Evolutionary conservation across 2,888 invertebrate species (phyloP), one percentile per base, ranked within the genome.

Genomic region (Nycteola revayana): DNA sequence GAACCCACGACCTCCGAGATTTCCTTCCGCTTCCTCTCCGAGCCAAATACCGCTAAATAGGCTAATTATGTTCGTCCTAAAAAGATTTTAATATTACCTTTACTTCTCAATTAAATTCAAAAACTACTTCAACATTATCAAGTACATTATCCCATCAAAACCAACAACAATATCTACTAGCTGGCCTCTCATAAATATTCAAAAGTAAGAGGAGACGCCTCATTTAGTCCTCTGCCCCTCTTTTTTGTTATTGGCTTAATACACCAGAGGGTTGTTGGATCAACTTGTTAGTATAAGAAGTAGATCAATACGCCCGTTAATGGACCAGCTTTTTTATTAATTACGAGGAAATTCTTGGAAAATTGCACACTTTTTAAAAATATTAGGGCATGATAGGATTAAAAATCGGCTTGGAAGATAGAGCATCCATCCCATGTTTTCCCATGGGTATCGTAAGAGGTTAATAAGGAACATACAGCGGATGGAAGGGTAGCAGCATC

Each of bases 161-260:
- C n/a, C 48, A 46, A 59, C 41, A 46, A 40, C 57, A 60, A 62
- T 66, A 70, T 68, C 68, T 60, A 60, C 61, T 60, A 68, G 68
- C 74, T 74, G 57, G 69, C 63, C 66, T 50, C 79, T 86, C 83
- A 87, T 87, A 86, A 88, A 88, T 88, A 88, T 88, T 85, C 86
- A 88, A 57, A 58, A 75, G 86, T 75, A 74, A 85, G 75, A 66
- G 51, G 80, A 84, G 82, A 80, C 71, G 83, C 68, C 81, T 87
- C 87, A 87, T 87, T 87, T 80, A 78, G 77, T 66, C 58, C 61
- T 60, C 66, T 69, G 72, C 75, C 82, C 83, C 79, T 80, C 80
- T 84, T 86, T 85, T 84, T 87, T 86, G 66, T 79, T 84, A 86
- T 85, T 84, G 81, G 86, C 80, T 78, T 73, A 14, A 82, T 83